Evolutionary conservation across 2,797 vertebrate genomes (phyloP), one percentile per base, ranked within the genome.

Genomic region (Tenualosa thibaudeaui): DNA sequence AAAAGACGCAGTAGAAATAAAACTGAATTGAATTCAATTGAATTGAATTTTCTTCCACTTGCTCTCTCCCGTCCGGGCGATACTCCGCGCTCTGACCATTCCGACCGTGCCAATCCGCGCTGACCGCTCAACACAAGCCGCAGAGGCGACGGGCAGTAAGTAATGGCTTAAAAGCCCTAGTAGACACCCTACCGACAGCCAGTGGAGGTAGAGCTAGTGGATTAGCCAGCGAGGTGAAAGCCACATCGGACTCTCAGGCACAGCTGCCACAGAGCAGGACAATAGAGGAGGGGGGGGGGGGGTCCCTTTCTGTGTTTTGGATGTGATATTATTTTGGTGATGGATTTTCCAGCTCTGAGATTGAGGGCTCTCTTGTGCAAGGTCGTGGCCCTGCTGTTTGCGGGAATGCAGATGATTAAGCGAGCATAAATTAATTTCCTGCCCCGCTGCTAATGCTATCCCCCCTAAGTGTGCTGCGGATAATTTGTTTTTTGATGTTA

Each of bases 401-500:
- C 6, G 51, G 68, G 26, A 84, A 58, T 40, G 31, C 83, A 84
- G 65, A 40, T 84, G 83, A 84, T 84, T 84, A 81, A 84, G 83
- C 46, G 26, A 84, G 83, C 62, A 84, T 84, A 84, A 83, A 71
- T 84, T 62, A 71, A 75, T 75, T 84, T 50, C 24, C 50, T 78
- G 83, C 65, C 19, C 49, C 26, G 49, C 10, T 75, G 65, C 46
- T 31, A 31, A 31, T 31, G 31, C 31, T 46, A 46, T 1, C 46
- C 53, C 53, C 83, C 83, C 75, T 37, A 84, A 53, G 83, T 78
- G 10, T 17, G 49, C 26, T 26, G 83, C n/a, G n/a, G 60, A 62
- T 84, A 53, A 81, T 78, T 84, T 84, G 83, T 84, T 78, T 84
- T 75, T 78, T 78, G 68, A 84, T 78, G 24, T 84, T 68, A 43